phyloP scores from a whole-genome alignment of 2,113 vertebrate genomes.

The Oreocharis arfaki region DNA sequence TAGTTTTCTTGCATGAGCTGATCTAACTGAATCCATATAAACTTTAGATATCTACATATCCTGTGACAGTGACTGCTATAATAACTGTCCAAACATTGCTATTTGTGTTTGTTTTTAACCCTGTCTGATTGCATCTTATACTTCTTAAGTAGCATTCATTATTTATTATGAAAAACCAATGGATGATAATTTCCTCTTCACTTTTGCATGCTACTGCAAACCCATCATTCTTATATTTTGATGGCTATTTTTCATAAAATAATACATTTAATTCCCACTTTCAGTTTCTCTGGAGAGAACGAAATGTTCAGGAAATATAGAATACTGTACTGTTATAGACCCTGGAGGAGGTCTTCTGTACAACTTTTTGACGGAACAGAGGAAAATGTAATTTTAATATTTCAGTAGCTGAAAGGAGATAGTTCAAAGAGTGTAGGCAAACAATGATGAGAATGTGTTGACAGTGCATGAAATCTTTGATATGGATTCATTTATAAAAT shows the following conservation, averaged over 20 bases:
- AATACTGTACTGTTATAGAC: not conserved
- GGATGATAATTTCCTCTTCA: not conserved
- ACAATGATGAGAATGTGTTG: constrained; percentile 28
- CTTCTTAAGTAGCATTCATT: not conserved
- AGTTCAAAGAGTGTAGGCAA: constrained; percentile 41
- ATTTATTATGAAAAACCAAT: not conserved
- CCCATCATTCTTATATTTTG: not conserved
- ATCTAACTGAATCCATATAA: not conserved
- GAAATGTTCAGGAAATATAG: not conserved
- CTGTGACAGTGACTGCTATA: not conserved
- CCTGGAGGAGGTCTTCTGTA: too few species aligned
- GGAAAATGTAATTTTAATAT: constrained; percentile 16
- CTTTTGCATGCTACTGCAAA: not conserved
- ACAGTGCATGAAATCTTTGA: constrained; percentile 37
- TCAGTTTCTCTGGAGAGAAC: not conserved
- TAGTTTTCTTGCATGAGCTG: not conserved
- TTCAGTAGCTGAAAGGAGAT: not conserved
- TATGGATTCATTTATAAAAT: constrained; percentile 6
- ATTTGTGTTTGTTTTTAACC: not conserved
- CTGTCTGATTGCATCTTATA: not conserved
- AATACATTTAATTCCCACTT: not conserved
- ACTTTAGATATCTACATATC: not conserved
- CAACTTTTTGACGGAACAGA: not conserved
- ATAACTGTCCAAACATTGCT: not conserved
- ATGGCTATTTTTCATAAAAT: not conserved